Percentiles rank a stretch among this genome's conserved stretches.
These are phyloP conservation scores for Pyrgus malvae DNA, from an alignment of 2,888 invertebrate species.

Conservation along the genomic window DNA sequence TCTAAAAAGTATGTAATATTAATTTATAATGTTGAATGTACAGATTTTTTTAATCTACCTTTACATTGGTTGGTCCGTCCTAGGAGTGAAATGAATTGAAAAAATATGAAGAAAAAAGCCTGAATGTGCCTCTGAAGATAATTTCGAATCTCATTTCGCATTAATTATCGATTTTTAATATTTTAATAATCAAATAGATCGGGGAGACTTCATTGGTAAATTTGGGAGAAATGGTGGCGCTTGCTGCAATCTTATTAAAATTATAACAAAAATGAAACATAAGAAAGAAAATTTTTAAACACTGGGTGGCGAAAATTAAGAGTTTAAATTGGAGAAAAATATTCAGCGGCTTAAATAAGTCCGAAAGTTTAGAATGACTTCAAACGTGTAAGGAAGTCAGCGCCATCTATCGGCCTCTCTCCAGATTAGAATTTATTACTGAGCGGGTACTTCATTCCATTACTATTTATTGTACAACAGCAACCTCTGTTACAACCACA, in stretches of 20 bases:
- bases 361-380: no score
- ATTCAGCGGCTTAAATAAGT: no score
- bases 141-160: conserved; percentile 59
- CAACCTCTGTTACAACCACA: conserved; percentile 42
- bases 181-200: conserved; percentile 28
- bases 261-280: no score
- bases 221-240: conserved; percentile 21
- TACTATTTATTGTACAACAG: conserved; percentile 38
- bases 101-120: conserved; percentile 58
- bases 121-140: conserved; percentile 66
- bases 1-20: conserved; percentile 26
- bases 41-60: conserved; percentile 33
- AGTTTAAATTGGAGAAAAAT: no score
- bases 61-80: conserved; percentile 71
- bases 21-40: conserved; percentile 30
- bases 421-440: conserved; percentile 19
- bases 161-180: conserved; percentile 30
- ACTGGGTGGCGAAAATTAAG: no score
- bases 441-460: conserved; percentile 63
- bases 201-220: conserved; percentile 8
- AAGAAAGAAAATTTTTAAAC: no score
- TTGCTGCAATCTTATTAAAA: neutral
- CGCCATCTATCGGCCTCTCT: conserved; percentile 30
- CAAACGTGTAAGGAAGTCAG: no score
- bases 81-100: conserved; percentile 51